These are phyloP conservation scores for Telenomus remus DNA, from an alignment of 1,140 invertebrate genomes.

Conservation along the genomic window DNA sequence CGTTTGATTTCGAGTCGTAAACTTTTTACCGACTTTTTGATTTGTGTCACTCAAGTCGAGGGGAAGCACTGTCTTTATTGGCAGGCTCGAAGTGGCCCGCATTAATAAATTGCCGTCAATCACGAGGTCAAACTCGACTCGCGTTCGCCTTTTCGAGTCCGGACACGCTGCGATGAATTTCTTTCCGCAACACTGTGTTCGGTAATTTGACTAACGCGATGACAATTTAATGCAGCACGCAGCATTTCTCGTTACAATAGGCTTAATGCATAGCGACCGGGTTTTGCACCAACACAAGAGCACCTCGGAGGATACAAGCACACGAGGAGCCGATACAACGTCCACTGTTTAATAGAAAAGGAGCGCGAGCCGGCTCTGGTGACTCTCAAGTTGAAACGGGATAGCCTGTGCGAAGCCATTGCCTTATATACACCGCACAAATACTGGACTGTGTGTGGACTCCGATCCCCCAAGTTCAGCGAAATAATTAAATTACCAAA, in stretches of 20 bases:
- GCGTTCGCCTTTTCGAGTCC: neutral
- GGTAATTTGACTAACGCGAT: slow-evolving; percentile 49
- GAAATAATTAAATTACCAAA: no score
- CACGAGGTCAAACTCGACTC: neutral
- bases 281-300: slow-evolving; percentile 36
- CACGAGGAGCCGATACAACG: slow-evolving; percentile 7
- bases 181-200: slow-evolving; percentile 23
- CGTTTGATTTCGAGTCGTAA: no score
- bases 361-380: slow-evolving; percentile 1
- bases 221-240: slow-evolving; percentile 53
- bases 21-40: no score
- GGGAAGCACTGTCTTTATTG: no score
- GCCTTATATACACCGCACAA: neutral
- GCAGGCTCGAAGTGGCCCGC: no score
- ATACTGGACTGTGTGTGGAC: no score
- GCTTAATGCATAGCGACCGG: slow-evolving; percentile 46
- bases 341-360: neutral
- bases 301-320: slow-evolving; percentile 16
- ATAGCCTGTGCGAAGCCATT: slow-evolving; percentile 11
- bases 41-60: no score
- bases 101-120: no score
- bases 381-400: slow-evolving; percentile 1
- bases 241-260: slow-evolving; percentile 44
- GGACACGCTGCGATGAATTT: slow-evolving; percentile 9
- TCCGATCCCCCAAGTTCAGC: no score